Evolutionary conservation across 2,888 invertebrate species (phyloP).

Genomic region (Leucozona laternaria): DNA sequence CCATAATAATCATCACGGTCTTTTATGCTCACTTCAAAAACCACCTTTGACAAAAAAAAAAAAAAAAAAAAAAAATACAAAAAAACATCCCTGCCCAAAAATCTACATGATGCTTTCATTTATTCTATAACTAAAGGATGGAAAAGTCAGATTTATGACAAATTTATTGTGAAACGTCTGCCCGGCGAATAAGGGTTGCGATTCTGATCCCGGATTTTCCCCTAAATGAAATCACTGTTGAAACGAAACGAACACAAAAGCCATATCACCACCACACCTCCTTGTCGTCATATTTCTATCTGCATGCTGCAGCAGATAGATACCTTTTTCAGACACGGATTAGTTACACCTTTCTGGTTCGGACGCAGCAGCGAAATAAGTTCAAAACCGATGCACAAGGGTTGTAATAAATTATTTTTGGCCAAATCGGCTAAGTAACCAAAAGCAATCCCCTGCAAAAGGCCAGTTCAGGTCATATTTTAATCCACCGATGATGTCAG

Average conservation of each 20-base stretch:
- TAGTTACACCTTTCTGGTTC: constrained; percentile 74
- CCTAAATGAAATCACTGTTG: constrained; percentile 62
- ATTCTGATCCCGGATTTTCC: constrained; percentile 40
- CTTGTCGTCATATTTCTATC: constrained; percentile 20
- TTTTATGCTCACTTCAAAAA: constrained; percentile 62
- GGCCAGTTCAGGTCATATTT: background rate
- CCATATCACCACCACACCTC: constrained; percentile 30
- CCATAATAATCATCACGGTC: constrained; percentile 58
- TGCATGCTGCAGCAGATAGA: constrained; percentile 51
- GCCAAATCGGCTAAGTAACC: constrained; percentile 41
- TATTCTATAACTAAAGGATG: constrained; percentile 36
- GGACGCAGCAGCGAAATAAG: constrained; percentile 40
- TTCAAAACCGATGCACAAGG: constrained; percentile 45
- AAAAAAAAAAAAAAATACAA: background rate
- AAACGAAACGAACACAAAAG: constrained; percentile 43
- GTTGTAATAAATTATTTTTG: constrained; percentile 64
- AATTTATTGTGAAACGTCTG: constrained; percentile 70
- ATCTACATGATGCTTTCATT: background rate
- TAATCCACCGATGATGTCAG: constrained; percentile 52
- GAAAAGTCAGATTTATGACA: constrained; percentile 75
- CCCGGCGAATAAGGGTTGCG: constrained; percentile 43
- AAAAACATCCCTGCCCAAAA: background rate
- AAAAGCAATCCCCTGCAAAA: constrained; percentile 32
- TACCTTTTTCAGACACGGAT: constrained; percentile 63
- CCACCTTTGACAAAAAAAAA: constrained; percentile 44